Evolutionary conservation across 2,113 vertebrate species (phyloP).

Genomic region (Tragelaphus scriptus): DNA sequence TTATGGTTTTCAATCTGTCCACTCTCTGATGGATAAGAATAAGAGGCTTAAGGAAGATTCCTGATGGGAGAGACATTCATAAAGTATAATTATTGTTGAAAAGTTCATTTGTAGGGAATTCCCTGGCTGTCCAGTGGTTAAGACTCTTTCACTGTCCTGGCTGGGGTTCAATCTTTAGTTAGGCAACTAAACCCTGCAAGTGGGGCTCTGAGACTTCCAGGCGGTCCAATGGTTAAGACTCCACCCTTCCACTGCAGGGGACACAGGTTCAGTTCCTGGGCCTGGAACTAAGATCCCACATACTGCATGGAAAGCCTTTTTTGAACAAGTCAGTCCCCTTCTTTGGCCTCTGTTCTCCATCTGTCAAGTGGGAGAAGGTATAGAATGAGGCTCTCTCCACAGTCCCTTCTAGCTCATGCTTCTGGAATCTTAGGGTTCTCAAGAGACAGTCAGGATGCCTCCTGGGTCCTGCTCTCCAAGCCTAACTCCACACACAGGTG

Average conservation of each 20-base stretch:
- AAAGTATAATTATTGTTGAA: neutral
- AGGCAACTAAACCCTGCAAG: neutral
- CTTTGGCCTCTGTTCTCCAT: neutral
- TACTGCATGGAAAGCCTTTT: neutral
- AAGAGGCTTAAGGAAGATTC: neutral
- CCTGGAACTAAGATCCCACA: neutral
- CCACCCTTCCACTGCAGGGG: neutral
- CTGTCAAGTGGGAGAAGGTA: neutral
- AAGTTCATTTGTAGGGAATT: neutral
- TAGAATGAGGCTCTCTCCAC: neutral
- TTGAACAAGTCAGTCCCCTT: neutral
- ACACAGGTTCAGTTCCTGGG: neutral
- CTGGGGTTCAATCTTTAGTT: neutral
- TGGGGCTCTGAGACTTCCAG: neutral
- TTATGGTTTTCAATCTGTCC: neutral
- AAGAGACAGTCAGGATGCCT: neutral
- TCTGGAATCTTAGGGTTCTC: neutral
- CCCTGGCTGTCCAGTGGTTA: neutral
- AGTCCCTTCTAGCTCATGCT: neutral
- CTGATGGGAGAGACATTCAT: neutral
- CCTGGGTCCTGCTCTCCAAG: neutral
- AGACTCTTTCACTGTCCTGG: neutral
- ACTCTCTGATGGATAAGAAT: neutral
- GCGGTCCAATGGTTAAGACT: rapidly evolving
- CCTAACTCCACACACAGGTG: neutral